phyloP scores from a whole-genome alignment of 1,140 invertebrate genomes.

The Papilio polytes region DNA sequence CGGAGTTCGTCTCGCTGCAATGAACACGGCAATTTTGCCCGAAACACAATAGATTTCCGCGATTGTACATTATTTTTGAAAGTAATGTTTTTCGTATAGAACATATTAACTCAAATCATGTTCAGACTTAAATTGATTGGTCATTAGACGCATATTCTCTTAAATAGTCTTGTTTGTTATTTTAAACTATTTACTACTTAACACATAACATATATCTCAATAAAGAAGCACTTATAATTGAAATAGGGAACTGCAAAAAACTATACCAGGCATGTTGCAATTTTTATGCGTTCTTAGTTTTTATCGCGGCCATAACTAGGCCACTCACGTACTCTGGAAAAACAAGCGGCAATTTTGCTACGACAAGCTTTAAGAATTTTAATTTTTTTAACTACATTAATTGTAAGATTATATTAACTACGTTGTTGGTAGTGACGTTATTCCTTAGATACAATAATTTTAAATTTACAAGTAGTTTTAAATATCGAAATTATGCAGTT shows the following conservation, averaged over 20 bases:
- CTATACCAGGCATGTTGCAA: background rate
- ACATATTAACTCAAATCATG: too few relatives aligned
- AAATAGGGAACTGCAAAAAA: background rate
- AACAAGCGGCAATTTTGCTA: slow-evolving; percentile 23
- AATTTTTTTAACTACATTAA: slow-evolving; percentile 1
- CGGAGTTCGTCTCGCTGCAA: too few relatives aligned
- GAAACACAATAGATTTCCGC: too few relatives aligned
- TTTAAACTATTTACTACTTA: background rate
- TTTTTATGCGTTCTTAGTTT: slow-evolving; percentile 26
- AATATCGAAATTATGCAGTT: background rate
- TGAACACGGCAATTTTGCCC: too few relatives aligned
- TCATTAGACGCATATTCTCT: too few relatives aligned
- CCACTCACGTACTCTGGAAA: slow-evolving; percentile 20
- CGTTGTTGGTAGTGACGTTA: background rate
- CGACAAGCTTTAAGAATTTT: slow-evolving; percentile 6
- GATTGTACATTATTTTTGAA: too few relatives aligned
- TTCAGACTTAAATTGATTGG: too few relatives aligned
- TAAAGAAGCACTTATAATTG: background rate
- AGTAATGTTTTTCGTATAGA: too few relatives aligned
- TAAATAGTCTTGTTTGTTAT: too few relatives aligned
- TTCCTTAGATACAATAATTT: background rate
- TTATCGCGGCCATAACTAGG: slow-evolving; percentile 16
- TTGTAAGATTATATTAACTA: background rate
- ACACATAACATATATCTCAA: background rate
- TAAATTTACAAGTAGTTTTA: background rate